Percentiles rank a stretch among this genome's conserved stretches.
phyloP scores from a whole-genome alignment of 1,140 invertebrate genomes.

The Delia radicum region DNA sequence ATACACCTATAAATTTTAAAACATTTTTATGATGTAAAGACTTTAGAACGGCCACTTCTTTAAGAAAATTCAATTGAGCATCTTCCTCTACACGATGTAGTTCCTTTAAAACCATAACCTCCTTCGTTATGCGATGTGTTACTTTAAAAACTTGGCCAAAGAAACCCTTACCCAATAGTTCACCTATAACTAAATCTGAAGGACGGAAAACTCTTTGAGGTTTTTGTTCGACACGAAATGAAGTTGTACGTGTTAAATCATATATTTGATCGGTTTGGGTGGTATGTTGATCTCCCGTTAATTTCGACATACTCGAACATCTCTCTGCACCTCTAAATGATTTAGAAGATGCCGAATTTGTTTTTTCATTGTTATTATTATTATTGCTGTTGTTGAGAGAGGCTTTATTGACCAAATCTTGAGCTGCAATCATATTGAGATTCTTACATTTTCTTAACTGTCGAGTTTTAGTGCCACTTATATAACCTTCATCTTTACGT shows the following conservation, averaged over 20 bases:
- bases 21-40: constrained; percentile 88
- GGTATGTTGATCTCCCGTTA: constrained; percentile 66
- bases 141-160: constrained; percentile 92
- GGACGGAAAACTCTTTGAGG: constrained; percentile 82
- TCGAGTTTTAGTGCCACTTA: constrained; percentile 60
- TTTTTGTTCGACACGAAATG: constrained; percentile 78
- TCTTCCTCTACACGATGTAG: constrained; percentile 91
- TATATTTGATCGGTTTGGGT: constrained; percentile 56
- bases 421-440: constrained; percentile 39
- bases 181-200: constrained; percentile 81
- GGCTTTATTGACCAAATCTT: background rate
- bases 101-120: constrained; percentile 95
- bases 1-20: constrained; percentile 86
- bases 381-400: background rate
- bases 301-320: constrained; percentile 80
- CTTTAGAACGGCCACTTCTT: constrained; percentile 88
- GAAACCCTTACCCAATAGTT: constrained; percentile 88
- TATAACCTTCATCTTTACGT: constrained; percentile 67
- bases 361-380: background rate
- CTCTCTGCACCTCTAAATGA: constrained; percentile 69
- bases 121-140: constrained; percentile 83
- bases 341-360: background rate
- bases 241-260: constrained; percentile 81
- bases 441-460: constrained; percentile 61
- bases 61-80: constrained; percentile 90